Base-by-base conservation (phyloP, 2,797 vertebrate genomes). In the Propithecus perrieri region DNA sequence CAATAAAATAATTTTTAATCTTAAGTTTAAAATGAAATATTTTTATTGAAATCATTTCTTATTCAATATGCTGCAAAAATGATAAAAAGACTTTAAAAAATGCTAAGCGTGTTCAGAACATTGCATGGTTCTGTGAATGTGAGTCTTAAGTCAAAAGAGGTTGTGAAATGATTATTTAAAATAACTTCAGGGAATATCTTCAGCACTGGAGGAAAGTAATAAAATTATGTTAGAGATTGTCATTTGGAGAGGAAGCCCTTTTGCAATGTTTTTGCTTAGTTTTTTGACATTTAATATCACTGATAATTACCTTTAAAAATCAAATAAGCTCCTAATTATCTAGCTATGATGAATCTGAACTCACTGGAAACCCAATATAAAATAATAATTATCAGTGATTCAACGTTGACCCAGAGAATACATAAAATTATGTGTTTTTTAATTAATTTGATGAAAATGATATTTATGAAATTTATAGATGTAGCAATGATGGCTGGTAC, bases 301-400 rank as follows among this genome's bases (percentile, higher is more conserved):
- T 69, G 35, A 1, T 65, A n/a, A 78, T 17, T 48, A 63, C 7
- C 63, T 91, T 63, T 53, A 43, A 95, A 94, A 89, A 74, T 50
- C 43, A 94, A 24, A 26, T 24, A 46, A 63, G 4, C 20, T 48
- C 38, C 14, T 84, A 75, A 83, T 59, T 86, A 41, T n/a, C 30
- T 85, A 61, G 15, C 13, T 43, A 55, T 86, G 59, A 85, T 24
- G 13, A 80, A 80, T 81, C 26, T 22, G 71, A 81, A 71, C 38
- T 86, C 26, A 17, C 28, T 71, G 8, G 33, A 63, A 41, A 18
- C 24, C 22, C 59, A 61, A 41, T 20, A 61, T 79, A 41, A 87
- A 94, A 48, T 55, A 93, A 89, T 91, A 93, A 92, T 91, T 83
- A 30, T 65, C 65, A 14, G 15, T n/a, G 22, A 74, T 43, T 90